Percentiles rank a stretch among this genome's conserved stretches.
These are phyloP conservation scores for Zaprionus ornatus DNA, from an alignment of 1,140 invertebrate species.

Conservation along the genomic window DNA sequence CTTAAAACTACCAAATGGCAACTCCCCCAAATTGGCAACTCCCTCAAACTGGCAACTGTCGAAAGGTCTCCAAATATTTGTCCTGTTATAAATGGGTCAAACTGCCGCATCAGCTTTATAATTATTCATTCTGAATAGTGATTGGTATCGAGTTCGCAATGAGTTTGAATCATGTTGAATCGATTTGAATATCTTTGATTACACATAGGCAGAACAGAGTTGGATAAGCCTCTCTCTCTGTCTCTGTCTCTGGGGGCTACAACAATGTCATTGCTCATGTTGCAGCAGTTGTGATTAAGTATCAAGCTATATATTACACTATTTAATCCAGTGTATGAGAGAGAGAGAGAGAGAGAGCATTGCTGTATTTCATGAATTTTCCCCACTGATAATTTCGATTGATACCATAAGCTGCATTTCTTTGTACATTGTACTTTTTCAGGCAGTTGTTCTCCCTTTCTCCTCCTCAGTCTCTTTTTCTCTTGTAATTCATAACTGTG, in stretches of 20 bases:
- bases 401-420: not conserved
- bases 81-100: not conserved
- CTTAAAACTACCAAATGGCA: slow-evolving; percentile 43
- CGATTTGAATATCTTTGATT: slow-evolving; percentile 4
- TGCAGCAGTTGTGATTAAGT: not conserved
- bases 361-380: not conserved
- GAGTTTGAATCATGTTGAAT: too few species aligned
- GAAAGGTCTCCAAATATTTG: slow-evolving; percentile 25
- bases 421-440: slow-evolving; percentile 2
- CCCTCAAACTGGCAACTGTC: slow-evolving; percentile 15
- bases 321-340: not conserved
- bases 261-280: not conserved
- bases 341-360: not conserved
- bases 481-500: not conserved
- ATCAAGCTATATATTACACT: not conserved
- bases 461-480: not conserved
- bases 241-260: not conserved
- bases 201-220: not conserved
- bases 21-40: slow-evolving; percentile 12
- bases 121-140: slow-evolving; percentile 18
- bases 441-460: not conserved
- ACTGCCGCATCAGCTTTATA: slow-evolving; percentile 14
- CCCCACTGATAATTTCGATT: not conserved
- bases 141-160: not conserved
- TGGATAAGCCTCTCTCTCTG: not conserved